These are phyloP conservation scores for Camponotus vicinus DNA, from an alignment of 1,140 invertebrate genomes.

Conservation along the genomic window DNA sequence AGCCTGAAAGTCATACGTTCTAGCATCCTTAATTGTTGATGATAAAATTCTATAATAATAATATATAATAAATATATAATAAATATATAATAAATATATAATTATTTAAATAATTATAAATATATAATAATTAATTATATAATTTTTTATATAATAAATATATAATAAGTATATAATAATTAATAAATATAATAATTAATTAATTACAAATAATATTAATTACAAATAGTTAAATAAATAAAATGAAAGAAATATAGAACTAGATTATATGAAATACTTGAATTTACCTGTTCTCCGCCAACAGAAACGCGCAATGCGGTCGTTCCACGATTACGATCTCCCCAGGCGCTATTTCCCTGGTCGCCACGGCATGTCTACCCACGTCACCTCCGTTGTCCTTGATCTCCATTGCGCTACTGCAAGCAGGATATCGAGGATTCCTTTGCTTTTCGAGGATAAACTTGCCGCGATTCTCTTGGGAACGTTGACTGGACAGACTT, in stretches of 20 bases:
- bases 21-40: background rate
- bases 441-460: conserved; percentile 71
- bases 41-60: too few relatives aligned
- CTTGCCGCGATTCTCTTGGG: conserved; percentile 69
- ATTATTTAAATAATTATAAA: too few relatives aligned
- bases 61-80: too few relatives aligned
- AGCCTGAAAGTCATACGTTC: conserved; percentile 69
- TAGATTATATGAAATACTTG: too few relatives aligned
- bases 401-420: conserved; percentile 87
- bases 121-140: too few relatives aligned
- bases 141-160: too few relatives aligned
- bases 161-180: background rate
- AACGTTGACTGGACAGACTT: conserved; percentile 75
- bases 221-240: background rate
- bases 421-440: conserved; percentile 87
- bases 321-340: conserved; percentile 91
- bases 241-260: background rate
- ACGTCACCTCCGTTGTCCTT: conserved; percentile 83
- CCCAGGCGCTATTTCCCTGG: conserved; percentile 88
- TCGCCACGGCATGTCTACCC: conserved; percentile 89
- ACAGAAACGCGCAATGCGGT: conserved; percentile 90
- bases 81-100: too few relatives aligned
- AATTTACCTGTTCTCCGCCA: conserved; percentile 88
- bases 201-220: background rate
- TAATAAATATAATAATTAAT: background rate